Evolutionary conservation across 1,140 invertebrate species (phyloP).

Genomic region (Caenorhabditis brenneri): DNA sequence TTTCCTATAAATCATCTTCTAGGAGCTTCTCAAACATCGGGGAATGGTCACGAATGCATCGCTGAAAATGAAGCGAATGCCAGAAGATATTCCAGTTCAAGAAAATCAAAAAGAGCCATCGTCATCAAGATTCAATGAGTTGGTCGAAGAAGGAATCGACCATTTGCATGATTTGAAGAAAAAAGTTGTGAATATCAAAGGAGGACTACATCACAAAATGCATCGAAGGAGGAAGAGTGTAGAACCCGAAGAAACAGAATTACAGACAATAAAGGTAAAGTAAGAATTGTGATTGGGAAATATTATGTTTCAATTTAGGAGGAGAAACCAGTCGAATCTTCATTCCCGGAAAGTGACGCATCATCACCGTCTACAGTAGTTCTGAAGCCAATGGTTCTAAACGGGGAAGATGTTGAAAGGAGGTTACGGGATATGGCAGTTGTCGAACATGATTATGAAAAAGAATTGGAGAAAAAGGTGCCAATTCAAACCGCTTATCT

Average conservation of each 20-base stretch:
- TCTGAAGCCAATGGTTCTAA: neutral
- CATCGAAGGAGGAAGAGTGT: conserved; percentile 41
- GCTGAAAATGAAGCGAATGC: conserved; percentile 53
- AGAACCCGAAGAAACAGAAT: conserved; percentile 31
- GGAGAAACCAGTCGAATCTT: neutral
- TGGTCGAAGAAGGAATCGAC: conserved; percentile 48
- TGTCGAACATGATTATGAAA: neutral
- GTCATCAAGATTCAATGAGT: conserved; percentile 36
- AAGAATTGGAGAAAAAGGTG: conserved; percentile 4
- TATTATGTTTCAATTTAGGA: neutral
- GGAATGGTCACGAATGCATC: conserved; percentile 58
- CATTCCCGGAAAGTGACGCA: neutral
- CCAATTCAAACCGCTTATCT: no score
- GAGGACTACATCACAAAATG: conserved; percentile 5
- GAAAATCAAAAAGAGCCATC: conserved; percentile 40
- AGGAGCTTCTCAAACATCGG: conserved; percentile 13
- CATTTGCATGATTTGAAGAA: conserved; percentile 44
- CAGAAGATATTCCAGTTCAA: conserved; percentile 57
- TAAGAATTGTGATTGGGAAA: neutral
- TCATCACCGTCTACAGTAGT: neutral
- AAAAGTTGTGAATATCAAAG: conserved; percentile 25
- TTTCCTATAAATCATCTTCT: neutral
- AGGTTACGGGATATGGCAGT: neutral
- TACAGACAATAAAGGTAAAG: conserved; percentile 35
- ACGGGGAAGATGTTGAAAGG: conserved; percentile 5